phyloP scores from a whole-genome alignment of 1,140 invertebrate genomes.

The Caenorhabditis elegans region DNA sequence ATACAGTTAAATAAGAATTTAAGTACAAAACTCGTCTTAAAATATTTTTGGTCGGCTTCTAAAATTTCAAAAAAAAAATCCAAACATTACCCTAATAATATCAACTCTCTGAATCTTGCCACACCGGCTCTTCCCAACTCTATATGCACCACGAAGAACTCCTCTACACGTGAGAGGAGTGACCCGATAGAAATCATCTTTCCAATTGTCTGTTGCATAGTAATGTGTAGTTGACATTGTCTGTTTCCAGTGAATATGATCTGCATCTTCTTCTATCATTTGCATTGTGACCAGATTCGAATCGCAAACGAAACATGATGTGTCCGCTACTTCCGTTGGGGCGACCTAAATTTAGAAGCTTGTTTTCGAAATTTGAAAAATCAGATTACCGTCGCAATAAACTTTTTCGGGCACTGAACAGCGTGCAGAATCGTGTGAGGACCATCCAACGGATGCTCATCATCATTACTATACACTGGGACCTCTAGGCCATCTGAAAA shows the following conservation, averaged over 20 bases:
- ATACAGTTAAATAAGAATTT: too few species aligned
- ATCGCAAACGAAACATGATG: slow-evolving; percentile 52
- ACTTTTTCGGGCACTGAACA: slow-evolving; percentile 8
- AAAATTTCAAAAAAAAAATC: too few species aligned
- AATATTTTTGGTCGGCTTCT: too few species aligned
- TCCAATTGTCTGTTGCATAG: slow-evolving; percentile 52
- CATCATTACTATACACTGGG: not conserved
- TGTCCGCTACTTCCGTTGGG: slow-evolving; percentile 48
- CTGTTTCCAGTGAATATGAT: slow-evolving; percentile 48
- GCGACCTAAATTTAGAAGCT: slow-evolving; percentile 36
- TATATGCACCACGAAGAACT: slow-evolving; percentile 40
- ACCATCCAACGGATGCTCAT: not conserved
- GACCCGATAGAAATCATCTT: slow-evolving; percentile 26
- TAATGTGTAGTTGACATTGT: slow-evolving; percentile 44
- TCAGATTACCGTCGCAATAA: not conserved
- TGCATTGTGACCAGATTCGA: slow-evolving; percentile 48
- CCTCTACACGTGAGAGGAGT: slow-evolving; percentile 47
- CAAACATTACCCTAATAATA: not conserved
- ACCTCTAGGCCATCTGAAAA: not conserved
- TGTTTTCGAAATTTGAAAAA: not conserved
- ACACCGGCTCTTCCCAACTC: slow-evolving; percentile 7
- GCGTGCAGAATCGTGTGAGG: slow-evolving; percentile 1
- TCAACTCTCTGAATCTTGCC: slow-evolving; percentile 38
- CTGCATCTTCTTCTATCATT: slow-evolving; percentile 43
- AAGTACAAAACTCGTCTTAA: too few species aligned